Percentiles rank a stretch among this genome's conserved stretches.
These are phyloP conservation scores for Caenorhabditis drosophilae DNA, from an alignment of 2,888 invertebrate species.

Conservation along the genomic window DNA sequence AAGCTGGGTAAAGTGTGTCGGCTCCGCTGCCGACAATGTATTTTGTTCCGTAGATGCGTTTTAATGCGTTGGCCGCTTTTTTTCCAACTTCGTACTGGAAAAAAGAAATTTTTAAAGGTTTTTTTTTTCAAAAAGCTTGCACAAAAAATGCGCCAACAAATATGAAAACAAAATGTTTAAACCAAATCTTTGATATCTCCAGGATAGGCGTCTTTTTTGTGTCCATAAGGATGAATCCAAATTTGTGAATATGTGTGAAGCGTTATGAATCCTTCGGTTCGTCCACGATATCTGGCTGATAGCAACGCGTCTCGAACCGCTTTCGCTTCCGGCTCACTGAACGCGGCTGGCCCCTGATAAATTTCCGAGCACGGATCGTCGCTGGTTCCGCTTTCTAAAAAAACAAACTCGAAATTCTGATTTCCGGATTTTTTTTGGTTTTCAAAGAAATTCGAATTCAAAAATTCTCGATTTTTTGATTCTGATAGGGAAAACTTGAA, in stretches of 20 bases:
- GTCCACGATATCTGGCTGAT: conserved; percentile 56
- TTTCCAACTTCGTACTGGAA: conserved; percentile 65
- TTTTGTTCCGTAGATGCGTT: conserved; percentile 65
- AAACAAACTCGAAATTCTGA: not conserved
- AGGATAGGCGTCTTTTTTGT: conserved; percentile 65
- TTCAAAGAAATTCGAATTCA: not conserved
- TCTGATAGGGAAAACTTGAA: not conserved
- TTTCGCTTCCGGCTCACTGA: conserved; percentile 68
- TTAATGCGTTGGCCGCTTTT: conserved; percentile 62
- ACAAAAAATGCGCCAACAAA: not conserved
- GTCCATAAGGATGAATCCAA: conserved; percentile 62
- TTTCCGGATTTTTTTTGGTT: not conserved
- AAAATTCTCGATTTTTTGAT: not conserved
- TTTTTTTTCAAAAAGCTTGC: too few species aligned
- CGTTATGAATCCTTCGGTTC: conserved; percentile 63
- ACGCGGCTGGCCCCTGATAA: conserved; percentile 64
- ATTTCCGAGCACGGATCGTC: conserved; percentile 68
- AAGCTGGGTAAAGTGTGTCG: conserved; percentile 67
- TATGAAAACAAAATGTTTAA: conserved; percentile 5
- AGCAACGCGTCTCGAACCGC: conserved; percentile 65
- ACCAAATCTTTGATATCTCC: conserved; percentile 67
- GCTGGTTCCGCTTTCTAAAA: conserved; percentile 64
- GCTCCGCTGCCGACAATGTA: conserved; percentile 68
- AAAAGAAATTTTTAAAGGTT: not conserved
- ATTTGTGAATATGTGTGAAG: conserved; percentile 68